These are phyloP conservation scores for Alosa alosa DNA, from an alignment of 2,113 vertebrate genomes.

Conservation along the genomic window DNA sequence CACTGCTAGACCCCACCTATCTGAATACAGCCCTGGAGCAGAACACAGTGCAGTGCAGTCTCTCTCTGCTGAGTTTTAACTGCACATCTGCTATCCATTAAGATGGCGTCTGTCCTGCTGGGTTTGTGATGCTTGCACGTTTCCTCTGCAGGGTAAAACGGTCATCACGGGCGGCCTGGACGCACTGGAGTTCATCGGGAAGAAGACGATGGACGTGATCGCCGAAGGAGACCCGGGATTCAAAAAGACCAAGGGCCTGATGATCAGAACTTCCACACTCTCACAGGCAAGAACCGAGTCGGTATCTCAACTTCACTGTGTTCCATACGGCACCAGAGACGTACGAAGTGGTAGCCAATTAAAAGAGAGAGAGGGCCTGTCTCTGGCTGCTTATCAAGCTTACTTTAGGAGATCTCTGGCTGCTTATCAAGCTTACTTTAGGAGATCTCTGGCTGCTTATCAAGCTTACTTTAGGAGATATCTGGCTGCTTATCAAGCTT, in stretches of 20 bases:
- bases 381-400: too few relatives aligned
- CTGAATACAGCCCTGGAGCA: too few relatives aligned
- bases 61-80: not conserved
- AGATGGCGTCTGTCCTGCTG: not conserved
- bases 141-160: conserved; percentile 80
- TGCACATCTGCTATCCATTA: not conserved
- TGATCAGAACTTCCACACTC: conserved; percentile 82
- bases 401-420: too few relatives aligned
- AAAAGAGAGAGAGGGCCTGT: too few relatives aligned
- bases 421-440: too few relatives aligned
- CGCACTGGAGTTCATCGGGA: conserved; percentile 96
- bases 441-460: too few relatives aligned
- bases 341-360: too few relatives aligned
- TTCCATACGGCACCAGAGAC: too few relatives aligned
- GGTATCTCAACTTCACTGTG: too few relatives aligned
- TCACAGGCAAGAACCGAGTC: conserved; percentile 80
- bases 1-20: too few relatives aligned
- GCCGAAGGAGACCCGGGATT: conserved; percentile 97
- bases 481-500: too few relatives aligned
- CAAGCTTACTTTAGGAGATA: too few relatives aligned
- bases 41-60: not conserved
- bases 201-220: conserved; percentile 99
- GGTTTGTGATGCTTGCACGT: not conserved
- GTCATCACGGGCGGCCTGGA: conserved; percentile 91
- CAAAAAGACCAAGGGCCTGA: conserved; percentile 91